Percentiles rank a stretch among this genome's conserved stretches.
phyloP scores from a whole-genome alignment of 1,140 invertebrate genomes.

The Triops cancriformis region DNA sequence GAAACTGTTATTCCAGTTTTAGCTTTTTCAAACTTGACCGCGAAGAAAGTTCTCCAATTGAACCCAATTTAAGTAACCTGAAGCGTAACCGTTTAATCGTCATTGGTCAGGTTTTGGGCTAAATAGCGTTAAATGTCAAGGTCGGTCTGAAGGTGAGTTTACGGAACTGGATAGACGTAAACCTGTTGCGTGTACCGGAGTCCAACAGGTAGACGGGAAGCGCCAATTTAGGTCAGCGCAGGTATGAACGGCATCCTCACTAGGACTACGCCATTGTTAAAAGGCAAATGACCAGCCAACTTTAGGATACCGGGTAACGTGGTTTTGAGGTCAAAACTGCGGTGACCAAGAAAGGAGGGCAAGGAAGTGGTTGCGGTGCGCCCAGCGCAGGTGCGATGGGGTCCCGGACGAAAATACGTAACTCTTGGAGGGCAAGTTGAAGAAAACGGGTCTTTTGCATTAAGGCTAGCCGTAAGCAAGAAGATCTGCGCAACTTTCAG shows the following conservation, averaged over 20 bases:
- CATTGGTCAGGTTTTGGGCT: too few species aligned
- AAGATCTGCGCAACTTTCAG: background rate
- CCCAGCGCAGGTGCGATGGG: background rate
- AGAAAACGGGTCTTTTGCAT: slow-evolving; percentile 5
- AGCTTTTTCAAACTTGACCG: too few species aligned
- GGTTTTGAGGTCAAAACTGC: background rate
- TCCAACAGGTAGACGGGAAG: background rate
- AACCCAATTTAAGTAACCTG: too few species aligned
- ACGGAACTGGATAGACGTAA: background rate
- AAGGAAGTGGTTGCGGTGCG: background rate
- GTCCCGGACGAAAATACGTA: background rate
- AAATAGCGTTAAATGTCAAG: background rate
- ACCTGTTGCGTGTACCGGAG: background rate
- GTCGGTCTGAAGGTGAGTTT: background rate
- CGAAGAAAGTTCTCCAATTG: too few species aligned
- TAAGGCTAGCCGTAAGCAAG: background rate
- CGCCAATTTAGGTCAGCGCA: background rate
- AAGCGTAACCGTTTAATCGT: too few species aligned
- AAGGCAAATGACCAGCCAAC: background rate
- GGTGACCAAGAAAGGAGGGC: background rate
- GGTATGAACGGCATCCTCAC: background rate
- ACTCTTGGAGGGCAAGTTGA: background rate
- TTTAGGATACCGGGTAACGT: background rate
- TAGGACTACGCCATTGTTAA: background rate
- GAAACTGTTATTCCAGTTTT: too few species aligned